Evolutionary conservation across 2,888 invertebrate genomes (phyloP), one percentile per base, ranked within the genome.

Genomic region (Parnassius orleans): DNA sequence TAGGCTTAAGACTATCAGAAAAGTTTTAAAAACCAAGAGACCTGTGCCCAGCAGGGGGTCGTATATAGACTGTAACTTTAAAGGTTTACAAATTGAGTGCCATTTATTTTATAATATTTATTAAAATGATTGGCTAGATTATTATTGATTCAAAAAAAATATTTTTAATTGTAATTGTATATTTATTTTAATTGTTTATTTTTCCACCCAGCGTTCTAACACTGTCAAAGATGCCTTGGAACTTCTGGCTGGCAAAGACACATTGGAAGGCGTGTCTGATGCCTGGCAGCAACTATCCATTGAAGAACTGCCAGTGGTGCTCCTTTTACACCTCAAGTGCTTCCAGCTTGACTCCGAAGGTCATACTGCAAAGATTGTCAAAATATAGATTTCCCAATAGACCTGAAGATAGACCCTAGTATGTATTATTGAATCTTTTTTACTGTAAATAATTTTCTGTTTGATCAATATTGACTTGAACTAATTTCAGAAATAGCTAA

Each of bases 271-370:
- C 14, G 96, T 97, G 66, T 96, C 96, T 0, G 96, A 97, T 72
- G 98, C 98, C 0, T 97, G 96, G 95, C 96, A 97, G 78, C 97
- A 98, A 83, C 94, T 97, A 61, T 95, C 96, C 11, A 84, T 99
- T 24, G 98, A 98, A 76, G 96, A 97, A 80, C 86, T 98, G 66
- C 99, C 98, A 0, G 94, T 96, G 7, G 96, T 98, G 1, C 92
- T 99, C 53, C 94, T 99, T 72, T 90, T 99, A 69, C 98, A 99
- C 84, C 93, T 99, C 64, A 99, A 99, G 87, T 97, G 98, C 90
- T 98, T 99, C 90, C 97, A 98, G 81, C 96, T 97, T 72, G 95
- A 96, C 76, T 92, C 94, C 3, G 96, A 98, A 68, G 97, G 97
- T 15, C 96, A 97, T 82, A 96, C 97, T 60, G 96, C 97, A 68